Evolutionary conservation across 2,888 invertebrate genomes (phyloP), one percentile per base, ranked within the genome.

Genomic region (Aspidiotus destructor): DNA sequence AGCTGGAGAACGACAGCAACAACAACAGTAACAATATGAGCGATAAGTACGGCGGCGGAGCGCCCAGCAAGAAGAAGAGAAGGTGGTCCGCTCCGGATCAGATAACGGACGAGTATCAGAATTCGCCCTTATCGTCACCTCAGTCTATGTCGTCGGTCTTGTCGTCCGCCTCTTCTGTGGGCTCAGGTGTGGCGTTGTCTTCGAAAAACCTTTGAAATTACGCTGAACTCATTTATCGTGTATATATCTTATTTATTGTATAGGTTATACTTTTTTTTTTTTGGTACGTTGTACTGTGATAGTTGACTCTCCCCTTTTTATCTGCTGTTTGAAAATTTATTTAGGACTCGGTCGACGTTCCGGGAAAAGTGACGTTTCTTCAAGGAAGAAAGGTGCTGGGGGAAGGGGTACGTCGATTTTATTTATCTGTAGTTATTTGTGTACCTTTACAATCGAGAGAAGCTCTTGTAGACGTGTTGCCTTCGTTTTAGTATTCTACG

Each of bases 81-180:
- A 68, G 71, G 54, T 71, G 71, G 70, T 71, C 71, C 17, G 71
- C 71, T 7, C 71, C 71, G 7, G 71, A 71, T 44, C 70, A 62
- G 42, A 48, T 62, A 8, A 52, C 52, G 28, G 48, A 61, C 42
- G 62, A 62, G 10, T 40, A 62, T 16, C 62, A 62, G 28, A 28
- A 48, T n/a, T 17, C 62, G 16, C 41, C 60, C 9, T 60, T 40
- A 13, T 62, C 62, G 52, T 52, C 62, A 40, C 52, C 62, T 11
- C 52, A 17, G 52, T n/a, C 52, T 11, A 52, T 40, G n/a, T 48
- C 62, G 9, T 48, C 62, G 40, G 44, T 52, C 3, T 42, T 41
- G 61, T 17, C 41, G 17, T n/a, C 62, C 17, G 44, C 60, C 3
- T 60, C 60, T 40, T 40, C 60, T 40, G n/a, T 41, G n/a, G 16